phyloP scores from a whole-genome alignment of 2,888 invertebrate species.

The Imbricaverruca yamaguchii region DNA sequence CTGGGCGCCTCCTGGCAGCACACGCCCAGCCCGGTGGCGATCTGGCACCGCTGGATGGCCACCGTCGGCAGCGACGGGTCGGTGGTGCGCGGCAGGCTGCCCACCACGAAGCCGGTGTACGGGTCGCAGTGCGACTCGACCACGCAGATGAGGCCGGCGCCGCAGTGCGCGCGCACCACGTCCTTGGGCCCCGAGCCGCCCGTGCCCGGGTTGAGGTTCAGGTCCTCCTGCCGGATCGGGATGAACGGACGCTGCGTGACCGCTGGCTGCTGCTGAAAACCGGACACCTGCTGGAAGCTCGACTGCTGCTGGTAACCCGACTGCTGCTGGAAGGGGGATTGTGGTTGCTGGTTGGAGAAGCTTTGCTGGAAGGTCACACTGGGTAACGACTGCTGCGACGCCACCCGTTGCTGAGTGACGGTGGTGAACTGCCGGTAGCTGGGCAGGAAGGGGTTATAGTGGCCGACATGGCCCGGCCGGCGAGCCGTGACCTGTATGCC shows the following conservation, averaged over 20 bases:
- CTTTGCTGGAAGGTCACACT: not conserved
- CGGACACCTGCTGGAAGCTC: not conserved
- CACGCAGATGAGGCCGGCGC: constrained; percentile 23
- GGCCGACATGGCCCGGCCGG: not conserved
- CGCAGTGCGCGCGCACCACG: not conserved
- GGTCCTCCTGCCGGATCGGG: constrained; percentile 1
- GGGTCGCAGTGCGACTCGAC: constrained; percentile 19
- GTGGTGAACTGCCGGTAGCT: not conserved
- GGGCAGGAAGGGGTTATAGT: constrained; percentile 20
- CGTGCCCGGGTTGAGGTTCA: not conserved
- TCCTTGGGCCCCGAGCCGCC: not conserved
- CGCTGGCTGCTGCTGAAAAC: not conserved
- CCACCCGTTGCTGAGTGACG: not conserved
- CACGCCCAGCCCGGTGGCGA: not conserved
- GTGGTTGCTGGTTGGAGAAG: not conserved
- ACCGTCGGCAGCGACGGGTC: constrained; percentile 21
- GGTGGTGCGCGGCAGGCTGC: not conserved
- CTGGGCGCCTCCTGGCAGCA: constrained; percentile 9
- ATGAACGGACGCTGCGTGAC: not conserved
- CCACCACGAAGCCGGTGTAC: constrained; percentile 25
- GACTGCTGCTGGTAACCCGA: not conserved
- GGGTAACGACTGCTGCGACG: not conserved
- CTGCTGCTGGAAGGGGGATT: not conserved
- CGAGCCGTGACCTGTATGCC: not conserved
- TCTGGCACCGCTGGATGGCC: constrained; percentile 23